Percentiles rank a stretch among this genome's conserved stretches.
Conservation (phyloP, 2,797 vertebrate species). For the Cirrhinus mrigala region DNA sequence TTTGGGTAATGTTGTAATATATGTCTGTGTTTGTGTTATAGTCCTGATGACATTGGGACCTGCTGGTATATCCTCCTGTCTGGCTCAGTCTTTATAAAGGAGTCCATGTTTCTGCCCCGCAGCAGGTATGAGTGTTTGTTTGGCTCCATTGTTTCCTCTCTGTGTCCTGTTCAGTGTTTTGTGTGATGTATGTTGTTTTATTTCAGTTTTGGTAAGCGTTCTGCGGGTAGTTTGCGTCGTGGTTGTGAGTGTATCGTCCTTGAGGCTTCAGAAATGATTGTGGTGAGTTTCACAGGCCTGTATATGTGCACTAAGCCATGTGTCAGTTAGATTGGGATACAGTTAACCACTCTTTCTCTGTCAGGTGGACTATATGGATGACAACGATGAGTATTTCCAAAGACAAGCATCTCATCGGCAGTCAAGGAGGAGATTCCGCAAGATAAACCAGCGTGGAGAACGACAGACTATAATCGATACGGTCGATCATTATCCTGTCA, state of each 20-base stretch:
- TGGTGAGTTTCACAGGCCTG: conserved; percentile 77
- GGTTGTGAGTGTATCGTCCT: conserved; percentile 91
- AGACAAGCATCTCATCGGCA: conserved; percentile 88
- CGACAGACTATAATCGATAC: conserved; percentile 90
- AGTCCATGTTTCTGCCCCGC: conserved; percentile 91
- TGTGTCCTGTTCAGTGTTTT: conserved; percentile 10
- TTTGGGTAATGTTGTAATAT: conserved; percentile 5
- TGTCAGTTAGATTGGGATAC: not conserved
- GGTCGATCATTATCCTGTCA: conserved; percentile 83
- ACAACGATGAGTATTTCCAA: conserved; percentile 91
- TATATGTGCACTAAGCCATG: not conserved
- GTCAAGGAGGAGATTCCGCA: conserved; percentile 87
- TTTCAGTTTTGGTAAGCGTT: conserved; percentile 88
- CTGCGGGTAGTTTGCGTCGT: conserved; percentile 87
- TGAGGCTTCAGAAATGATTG: conserved; percentile 91
- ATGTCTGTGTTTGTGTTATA: conserved; percentile 65
- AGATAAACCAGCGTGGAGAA: conserved; percentile 90
- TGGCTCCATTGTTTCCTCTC: not conserved
- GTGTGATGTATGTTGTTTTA: not conserved
- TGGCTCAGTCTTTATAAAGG: conserved; percentile 91
- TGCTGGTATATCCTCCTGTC: conserved; percentile 92
- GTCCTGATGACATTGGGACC: conserved; percentile 88
- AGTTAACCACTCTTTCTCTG: not conserved
- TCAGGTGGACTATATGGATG: conserved; percentile 91
- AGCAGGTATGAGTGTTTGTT: conserved; percentile 81